Conservation (phyloP, 2,888 invertebrate genomes). For the Dicyrtoma fusca region DNA sequence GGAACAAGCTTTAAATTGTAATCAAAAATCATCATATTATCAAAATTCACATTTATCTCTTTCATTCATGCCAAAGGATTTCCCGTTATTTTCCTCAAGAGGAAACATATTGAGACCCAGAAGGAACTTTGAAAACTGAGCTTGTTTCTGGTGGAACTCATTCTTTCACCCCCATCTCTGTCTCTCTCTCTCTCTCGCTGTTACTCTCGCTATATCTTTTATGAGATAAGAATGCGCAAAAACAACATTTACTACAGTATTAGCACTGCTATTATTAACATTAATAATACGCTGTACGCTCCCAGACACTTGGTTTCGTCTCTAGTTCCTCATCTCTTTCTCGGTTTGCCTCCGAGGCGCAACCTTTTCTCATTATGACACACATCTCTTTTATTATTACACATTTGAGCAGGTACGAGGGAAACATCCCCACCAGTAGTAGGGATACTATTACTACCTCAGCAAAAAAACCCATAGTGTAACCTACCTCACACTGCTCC, state of each 20-base stretch:
- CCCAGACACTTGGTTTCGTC: background rate
- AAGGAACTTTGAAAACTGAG: background rate
- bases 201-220: no score
- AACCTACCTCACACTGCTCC: no score
- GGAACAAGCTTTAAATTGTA: background rate
- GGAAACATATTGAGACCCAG: background rate
- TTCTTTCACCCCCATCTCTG: background rate
- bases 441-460: no score
- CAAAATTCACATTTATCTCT: background rate
- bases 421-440: no score
- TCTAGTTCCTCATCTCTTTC: background rate
- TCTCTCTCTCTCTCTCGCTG: background rate
- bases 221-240: conserved; percentile 1
- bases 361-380: background rate
- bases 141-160: background rate
- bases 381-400: background rate
- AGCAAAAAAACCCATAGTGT: no score
- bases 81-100: background rate
- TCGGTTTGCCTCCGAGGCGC: background rate
- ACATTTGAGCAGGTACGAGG: no score
- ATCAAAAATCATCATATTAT: background rate
- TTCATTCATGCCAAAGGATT: background rate
- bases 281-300: background rate
- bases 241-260: background rate
- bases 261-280: background rate